phyloP scores from a whole-genome alignment of 1,140 invertebrate genomes.

The Sarcophaga bullata region DNA sequence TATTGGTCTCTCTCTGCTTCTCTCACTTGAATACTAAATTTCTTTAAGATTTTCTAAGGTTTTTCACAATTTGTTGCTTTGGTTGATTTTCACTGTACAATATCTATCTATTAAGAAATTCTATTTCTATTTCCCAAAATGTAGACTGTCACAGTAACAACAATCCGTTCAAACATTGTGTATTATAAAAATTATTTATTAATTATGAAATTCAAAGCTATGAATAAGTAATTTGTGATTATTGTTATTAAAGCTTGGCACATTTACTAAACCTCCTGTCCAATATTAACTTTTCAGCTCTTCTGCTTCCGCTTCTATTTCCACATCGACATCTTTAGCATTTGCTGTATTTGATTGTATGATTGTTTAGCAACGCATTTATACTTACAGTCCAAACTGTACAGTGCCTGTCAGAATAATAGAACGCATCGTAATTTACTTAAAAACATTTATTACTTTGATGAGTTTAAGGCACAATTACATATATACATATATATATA shows the following conservation, averaged over 20 bases:
- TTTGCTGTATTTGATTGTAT: not conserved
- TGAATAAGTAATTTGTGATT: constrained; percentile 42
- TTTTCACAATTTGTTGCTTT: too few relatives aligned
- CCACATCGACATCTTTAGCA: not conserved
- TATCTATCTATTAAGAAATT: not conserved
- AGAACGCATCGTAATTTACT: not conserved
- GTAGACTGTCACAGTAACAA: not conserved
- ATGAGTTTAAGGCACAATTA: too few relatives aligned
- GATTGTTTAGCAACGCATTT: not conserved
- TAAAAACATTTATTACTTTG: too few relatives aligned
- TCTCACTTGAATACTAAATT: not conserved
- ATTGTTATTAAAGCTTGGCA: constrained; percentile 32
- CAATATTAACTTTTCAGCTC: not conserved
- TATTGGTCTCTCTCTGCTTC: too few relatives aligned
- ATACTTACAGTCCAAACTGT: not conserved
- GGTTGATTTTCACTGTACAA: not conserved
- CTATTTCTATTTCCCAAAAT: too few relatives aligned
- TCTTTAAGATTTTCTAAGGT: not conserved
- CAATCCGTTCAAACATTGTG: not conserved
- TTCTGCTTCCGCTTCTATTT: not conserved
- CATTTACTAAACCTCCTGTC: not conserved
- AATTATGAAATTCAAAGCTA: constrained; percentile 39
- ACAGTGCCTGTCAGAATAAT: not conserved
- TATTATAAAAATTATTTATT: constrained; percentile 39
- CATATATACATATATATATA: too few relatives aligned